These are phyloP conservation scores for Syngnathus typhle DNA, from an alignment of 2,113 vertebrate genomes.

Conservation along the genomic window DNA sequence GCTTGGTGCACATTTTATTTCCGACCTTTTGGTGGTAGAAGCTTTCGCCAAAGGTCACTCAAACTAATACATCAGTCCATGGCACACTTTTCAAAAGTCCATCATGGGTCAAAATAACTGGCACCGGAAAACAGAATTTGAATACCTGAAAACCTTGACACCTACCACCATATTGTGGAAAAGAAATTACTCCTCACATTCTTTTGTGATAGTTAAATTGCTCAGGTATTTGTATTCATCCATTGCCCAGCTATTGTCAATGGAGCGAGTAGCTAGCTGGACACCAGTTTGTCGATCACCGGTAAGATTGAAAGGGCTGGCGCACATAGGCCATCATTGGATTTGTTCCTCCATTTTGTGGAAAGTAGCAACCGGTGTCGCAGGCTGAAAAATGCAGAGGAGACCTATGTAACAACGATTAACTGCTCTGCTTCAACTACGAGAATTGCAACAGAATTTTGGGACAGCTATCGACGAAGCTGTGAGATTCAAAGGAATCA, in stretches of 20 bases:
- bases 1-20: background rate
- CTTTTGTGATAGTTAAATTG: background rate
- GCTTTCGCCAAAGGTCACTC: background rate
- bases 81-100: background rate
- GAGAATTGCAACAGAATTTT: too few species aligned
- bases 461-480: too few species aligned
- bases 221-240: background rate
- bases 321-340: too few species aligned
- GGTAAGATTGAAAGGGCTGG: too few species aligned
- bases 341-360: background rate
- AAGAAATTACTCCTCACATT: background rate
- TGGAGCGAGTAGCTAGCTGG: background rate
- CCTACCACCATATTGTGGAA: too few species aligned
- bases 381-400: background rate
- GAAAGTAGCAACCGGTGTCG: background rate
- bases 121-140: too few species aligned
- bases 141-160: too few species aligned
- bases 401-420: background rate
- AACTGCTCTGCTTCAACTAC: background rate
- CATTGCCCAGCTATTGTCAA: background rate
- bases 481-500: too few species aligned
- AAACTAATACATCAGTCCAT: background rate
- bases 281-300: too few species aligned
- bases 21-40: constrained; percentile 4
- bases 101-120: too few species aligned